phyloP scores from a whole-genome alignment of 2,888 invertebrate genomes.

The Drosophila neonasuta region DNA sequence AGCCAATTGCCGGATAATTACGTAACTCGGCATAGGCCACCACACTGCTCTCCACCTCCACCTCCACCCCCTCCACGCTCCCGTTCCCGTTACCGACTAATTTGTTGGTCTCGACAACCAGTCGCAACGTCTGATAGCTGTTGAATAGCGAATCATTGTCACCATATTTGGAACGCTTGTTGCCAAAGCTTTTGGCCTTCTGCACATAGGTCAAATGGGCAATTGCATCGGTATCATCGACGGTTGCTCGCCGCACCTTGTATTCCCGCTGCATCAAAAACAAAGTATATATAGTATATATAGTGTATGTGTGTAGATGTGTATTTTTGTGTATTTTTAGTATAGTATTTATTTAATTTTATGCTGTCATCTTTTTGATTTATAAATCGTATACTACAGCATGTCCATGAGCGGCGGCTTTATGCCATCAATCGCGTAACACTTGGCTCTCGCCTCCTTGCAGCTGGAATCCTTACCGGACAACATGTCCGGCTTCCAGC shows the following conservation, averaged over 20 bases:
- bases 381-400: constrained; percentile 5
- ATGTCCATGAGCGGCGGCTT: constrained; percentile 7
- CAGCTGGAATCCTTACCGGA: constrained; percentile 32
- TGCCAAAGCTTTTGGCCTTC: constrained; percentile 50
- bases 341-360: background rate
- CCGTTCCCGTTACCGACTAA: no score
- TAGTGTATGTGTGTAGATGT: background rate
- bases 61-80: background rate
- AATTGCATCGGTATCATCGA: constrained; percentile 32
- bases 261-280: constrained; percentile 28
- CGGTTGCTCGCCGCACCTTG: constrained; percentile 47
- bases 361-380: constrained; percentile 15
- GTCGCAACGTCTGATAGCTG: constrained; percentile 63
- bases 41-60: background rate
- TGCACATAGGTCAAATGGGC: constrained; percentile 22
- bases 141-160: constrained; percentile 48
- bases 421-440: constrained; percentile 65
- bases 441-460: constrained; percentile 43
- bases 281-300: background rate
- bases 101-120: constrained; percentile 44
- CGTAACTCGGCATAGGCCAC: constrained; percentile 76
- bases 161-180: constrained; percentile 48
- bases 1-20: constrained; percentile 64
- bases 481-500: constrained; percentile 49
- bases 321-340: constrained; percentile 1